phyloP scores from a whole-genome alignment of 2,113 vertebrate species.

The Python bivittatus region DNA sequence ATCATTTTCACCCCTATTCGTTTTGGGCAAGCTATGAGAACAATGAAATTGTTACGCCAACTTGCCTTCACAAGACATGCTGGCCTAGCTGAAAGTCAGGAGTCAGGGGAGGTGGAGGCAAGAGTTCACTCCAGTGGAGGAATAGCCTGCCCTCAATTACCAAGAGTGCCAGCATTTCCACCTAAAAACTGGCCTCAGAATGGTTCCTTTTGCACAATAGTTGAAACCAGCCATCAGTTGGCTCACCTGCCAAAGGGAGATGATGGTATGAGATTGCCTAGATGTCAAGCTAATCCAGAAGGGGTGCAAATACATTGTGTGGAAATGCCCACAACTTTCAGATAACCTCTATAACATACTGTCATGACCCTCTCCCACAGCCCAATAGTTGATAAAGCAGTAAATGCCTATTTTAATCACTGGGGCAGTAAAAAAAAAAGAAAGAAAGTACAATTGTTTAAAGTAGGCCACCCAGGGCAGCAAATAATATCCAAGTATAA shows the following conservation, averaged over 20 bases:
- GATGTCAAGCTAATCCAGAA: not conserved
- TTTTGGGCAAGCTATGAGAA: not conserved
- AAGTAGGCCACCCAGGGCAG: not conserved
- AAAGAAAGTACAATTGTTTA: not conserved
- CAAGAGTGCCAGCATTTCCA: not conserved
- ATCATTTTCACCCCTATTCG: not conserved
- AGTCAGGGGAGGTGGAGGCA: not conserved
- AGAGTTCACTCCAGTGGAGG: not conserved
- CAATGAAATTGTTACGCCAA: not conserved
- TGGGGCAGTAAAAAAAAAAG: not conserved
- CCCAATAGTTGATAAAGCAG: not conserved
- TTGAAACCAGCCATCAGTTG: not conserved
- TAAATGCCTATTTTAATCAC: not conserved
- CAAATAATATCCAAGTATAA: not conserved
- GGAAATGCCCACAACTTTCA: not conserved
- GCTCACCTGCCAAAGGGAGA: not conserved
- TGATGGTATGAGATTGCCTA: not conserved
- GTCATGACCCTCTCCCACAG: not conserved
- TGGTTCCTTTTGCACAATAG: not conserved
- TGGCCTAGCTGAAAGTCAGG: not conserved
- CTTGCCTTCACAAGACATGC: not conserved
- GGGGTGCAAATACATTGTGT: not conserved
- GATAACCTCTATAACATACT: not conserved
- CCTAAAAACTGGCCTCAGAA: not conserved
- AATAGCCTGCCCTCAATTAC: not conserved